Evolutionary conservation across 2,113 vertebrate genomes (phyloP).

Genomic region (Larimichthys crocea): DNA sequence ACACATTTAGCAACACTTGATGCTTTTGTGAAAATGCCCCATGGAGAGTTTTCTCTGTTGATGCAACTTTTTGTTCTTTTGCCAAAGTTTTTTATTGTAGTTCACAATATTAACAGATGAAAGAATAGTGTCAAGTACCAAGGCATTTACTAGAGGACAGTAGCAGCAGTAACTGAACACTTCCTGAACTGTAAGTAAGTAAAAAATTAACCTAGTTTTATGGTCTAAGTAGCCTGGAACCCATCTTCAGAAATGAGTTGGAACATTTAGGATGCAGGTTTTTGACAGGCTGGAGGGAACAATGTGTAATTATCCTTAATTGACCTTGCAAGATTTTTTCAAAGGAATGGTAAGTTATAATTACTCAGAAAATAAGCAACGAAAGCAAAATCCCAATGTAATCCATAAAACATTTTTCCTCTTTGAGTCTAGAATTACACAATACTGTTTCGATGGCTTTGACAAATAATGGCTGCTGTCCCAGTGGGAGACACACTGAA

Average conservation of each 20-base stretch:
- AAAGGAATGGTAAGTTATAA: background rate
- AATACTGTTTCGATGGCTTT: constrained; percentile 2
- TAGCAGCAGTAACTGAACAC: background rate
- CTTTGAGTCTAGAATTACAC: background rate
- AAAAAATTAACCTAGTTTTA: background rate
- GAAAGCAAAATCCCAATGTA: background rate
- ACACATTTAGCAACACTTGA: background rate
- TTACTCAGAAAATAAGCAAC: background rate
- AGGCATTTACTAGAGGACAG: background rate
- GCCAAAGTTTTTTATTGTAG: too few species aligned
- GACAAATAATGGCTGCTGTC: background rate
- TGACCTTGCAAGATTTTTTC: background rate
- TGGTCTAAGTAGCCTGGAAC: background rate
- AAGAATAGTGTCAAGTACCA: background rate
- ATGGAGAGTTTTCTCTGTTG: background rate
- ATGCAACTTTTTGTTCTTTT: too few species aligned
- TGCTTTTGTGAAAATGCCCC: background rate
- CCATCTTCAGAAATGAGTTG: too few species aligned
- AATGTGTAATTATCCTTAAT: background rate
- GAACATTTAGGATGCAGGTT: background rate
- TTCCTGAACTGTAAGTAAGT: background rate
- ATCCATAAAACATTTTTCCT: background rate
- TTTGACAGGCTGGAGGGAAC: background rate
- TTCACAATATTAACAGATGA: background rate
- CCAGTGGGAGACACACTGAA: background rate